These are phyloP conservation scores for Cylloceria caligata DNA, from an alignment of 2,888 invertebrate species.

Conservation along the genomic window DNA sequence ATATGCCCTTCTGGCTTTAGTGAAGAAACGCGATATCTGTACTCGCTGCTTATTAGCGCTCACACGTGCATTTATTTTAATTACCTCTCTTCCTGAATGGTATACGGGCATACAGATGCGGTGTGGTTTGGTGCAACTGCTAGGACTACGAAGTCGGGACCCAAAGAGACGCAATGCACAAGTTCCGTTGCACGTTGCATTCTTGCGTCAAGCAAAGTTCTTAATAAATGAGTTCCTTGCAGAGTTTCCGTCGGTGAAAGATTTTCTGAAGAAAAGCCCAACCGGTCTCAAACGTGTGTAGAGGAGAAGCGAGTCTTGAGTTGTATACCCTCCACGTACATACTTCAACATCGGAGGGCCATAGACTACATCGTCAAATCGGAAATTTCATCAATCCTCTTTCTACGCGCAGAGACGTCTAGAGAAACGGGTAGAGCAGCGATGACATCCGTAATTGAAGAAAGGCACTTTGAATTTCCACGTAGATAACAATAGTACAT, in stretches of 20 bases:
- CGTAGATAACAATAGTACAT: constrained; percentile 46
- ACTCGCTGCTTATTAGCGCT: constrained; percentile 14
- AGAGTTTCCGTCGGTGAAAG: constrained; percentile 20
- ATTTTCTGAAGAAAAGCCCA: constrained; percentile 31
- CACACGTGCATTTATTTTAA: constrained; percentile 25
- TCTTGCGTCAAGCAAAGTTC: constrained; percentile 32
- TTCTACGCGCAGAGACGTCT: constrained; percentile 41
- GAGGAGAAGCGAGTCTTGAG: not conserved
- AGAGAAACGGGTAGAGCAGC: constrained; percentile 64
- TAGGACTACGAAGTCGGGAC: constrained; percentile 7
- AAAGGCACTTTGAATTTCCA: constrained; percentile 52
- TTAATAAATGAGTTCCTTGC: constrained; percentile 36
- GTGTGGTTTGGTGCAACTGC: not conserved
- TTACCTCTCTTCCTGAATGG: constrained; percentile 11
- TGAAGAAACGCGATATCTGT: not conserved
- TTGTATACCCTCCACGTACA: not conserved
- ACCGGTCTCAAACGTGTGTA: constrained; percentile 9
- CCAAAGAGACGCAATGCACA: constrained; percentile 9
- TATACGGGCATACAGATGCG: not conserved
- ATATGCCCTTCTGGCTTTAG: not conserved
- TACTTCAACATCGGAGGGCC: constrained; percentile 11
- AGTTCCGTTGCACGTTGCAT: constrained; percentile 14
- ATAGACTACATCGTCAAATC: not conserved
- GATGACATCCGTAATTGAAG: constrained; percentile 71
- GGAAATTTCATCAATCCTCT: constrained; percentile 70